phyloP scores from a whole-genome alignment of 2,888 invertebrate species.

The Electrophaes corylata region DNA sequence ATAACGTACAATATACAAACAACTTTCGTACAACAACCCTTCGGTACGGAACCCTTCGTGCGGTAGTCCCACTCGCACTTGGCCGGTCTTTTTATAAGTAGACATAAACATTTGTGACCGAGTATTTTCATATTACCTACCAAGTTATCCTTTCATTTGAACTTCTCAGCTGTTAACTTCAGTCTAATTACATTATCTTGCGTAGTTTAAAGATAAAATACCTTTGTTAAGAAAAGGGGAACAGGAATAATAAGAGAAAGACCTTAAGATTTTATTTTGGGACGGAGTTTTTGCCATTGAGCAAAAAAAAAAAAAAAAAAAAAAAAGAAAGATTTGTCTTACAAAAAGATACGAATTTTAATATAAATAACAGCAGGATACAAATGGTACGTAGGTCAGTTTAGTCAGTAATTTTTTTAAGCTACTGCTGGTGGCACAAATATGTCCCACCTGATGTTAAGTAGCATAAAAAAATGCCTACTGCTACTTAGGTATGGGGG shows the following conservation, averaged over 20 bases:
- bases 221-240: conserved; percentile 27
- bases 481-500: no score
- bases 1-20: no score
- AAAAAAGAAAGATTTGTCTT: not conserved
- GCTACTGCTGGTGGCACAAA: no score
- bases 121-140: conserved; percentile 38
- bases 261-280: conserved; percentile 7
- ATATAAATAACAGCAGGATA: no score
- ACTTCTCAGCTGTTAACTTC: conserved; percentile 32
- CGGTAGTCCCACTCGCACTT: no score
- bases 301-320: not conserved
- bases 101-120: conserved; percentile 32
- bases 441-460: no score
- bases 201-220: conserved; percentile 33
- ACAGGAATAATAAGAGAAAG: conserved; percentile 5
- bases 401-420: no score
- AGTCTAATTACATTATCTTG: conserved; percentile 35
- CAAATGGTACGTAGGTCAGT: no score
- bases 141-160: conserved; percentile 35
- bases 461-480: no score
- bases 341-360: not conserved
- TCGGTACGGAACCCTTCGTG: no score
- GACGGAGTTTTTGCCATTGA: not conserved
- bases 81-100: no score
- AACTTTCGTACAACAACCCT: no score